These are phyloP conservation scores for Temnothorax rugatulus DNA, from an alignment of 2,888 invertebrate species.

Conservation along the genomic window DNA sequence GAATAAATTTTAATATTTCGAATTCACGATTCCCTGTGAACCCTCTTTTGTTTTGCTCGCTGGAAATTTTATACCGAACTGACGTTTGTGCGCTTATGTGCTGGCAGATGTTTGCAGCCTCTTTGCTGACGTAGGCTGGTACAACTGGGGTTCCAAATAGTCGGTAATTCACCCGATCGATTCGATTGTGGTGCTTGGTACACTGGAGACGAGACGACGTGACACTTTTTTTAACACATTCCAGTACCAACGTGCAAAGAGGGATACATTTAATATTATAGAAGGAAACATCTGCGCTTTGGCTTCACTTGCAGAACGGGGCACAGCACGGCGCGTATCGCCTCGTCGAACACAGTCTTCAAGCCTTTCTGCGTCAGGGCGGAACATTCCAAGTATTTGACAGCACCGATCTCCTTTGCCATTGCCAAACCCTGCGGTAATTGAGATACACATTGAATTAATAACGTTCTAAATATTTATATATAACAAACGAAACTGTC, in stretches of 20 bases:
- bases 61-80: conserved; percentile 60
- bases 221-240: conserved; percentile 54
- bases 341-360: conserved; percentile 99
- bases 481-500: background rate
- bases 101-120: conserved; percentile 70
- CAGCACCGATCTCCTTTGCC: conserved; percentile 98
- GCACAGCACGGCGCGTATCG: conserved; percentile 98
- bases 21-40: conserved; percentile 39
- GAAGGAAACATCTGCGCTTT: conserved; percentile 93
- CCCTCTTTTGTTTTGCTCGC: conserved; percentile 52
- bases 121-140: conserved; percentile 64
- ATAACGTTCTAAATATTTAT: conserved; percentile 46
- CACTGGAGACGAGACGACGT: conserved; percentile 64
- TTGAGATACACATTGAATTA: conserved; percentile 65
- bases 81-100: conserved; percentile 74
- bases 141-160: conserved; percentile 65
- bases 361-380: conserved; percentile 99
- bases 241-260: conserved; percentile 69
- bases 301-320: conserved; percentile 97
- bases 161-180: conserved; percentile 60
- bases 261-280: conserved; percentile 88
- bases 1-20: conserved; percentile 34
- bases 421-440: conserved; percentile 94
- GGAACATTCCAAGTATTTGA: conserved; percentile 99
- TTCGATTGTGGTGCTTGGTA: conserved; percentile 54